phyloP scores from a whole-genome alignment of 2,797 vertebrate species.

The Syngnathus rostellatus region DNA sequence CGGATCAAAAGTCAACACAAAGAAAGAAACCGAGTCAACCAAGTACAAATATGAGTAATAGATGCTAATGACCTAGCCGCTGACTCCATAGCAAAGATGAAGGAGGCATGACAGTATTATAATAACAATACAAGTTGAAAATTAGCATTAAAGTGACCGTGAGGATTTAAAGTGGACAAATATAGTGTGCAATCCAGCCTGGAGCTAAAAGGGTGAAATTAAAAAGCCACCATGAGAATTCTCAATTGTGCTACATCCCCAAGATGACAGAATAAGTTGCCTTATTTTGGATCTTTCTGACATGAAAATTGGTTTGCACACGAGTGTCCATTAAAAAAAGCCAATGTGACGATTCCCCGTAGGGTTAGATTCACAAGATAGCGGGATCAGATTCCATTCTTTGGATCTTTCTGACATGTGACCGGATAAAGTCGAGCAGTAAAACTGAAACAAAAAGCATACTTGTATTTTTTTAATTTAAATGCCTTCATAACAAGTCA shows the following conservation, averaged over 20 bases:
- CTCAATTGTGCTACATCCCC: background rate
- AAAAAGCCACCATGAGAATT: background rate
- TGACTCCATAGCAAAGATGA: background rate
- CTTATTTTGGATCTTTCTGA: background rate
- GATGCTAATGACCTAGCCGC: background rate
- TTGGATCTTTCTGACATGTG: background rate
- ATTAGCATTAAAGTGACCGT: conserved; percentile 14
- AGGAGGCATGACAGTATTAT: conserved; percentile 31
- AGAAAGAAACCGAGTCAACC: conserved; percentile 43
- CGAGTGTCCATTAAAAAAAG: conserved; percentile 4
- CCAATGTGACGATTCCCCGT: background rate
- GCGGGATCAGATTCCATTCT: background rate
- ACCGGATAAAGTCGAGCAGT: background rate
- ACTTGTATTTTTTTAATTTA: background rate
- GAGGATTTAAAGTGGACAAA: conserved; percentile 7
- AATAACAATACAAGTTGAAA: conserved; percentile 41
- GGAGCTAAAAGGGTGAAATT: conserved; percentile 19
- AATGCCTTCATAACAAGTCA: background rate
- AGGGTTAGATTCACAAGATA: background rate
- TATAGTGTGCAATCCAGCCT: background rate
- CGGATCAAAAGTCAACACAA: conserved; percentile 30
- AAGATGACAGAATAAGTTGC: background rate
- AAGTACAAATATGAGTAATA: conserved; percentile 15
- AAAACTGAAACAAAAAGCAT: background rate
- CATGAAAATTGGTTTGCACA: background rate